Evolutionary conservation across 2,888 invertebrate genomes (phyloP), one percentile per base, ranked within the genome.

Genomic region (Parnassius smintheus): DNA sequence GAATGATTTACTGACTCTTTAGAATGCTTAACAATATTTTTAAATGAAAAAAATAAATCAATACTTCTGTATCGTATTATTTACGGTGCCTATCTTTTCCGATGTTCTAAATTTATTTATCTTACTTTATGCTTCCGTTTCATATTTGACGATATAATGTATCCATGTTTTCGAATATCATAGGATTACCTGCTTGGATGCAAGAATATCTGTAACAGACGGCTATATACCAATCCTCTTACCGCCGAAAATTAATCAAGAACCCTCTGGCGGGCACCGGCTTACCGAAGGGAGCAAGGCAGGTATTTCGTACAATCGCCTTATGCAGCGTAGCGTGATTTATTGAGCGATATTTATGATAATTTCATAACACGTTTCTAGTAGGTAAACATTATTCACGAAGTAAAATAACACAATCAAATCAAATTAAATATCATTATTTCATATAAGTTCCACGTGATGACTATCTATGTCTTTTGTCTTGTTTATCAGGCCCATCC

Each of bases 211-310:
- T 65, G 65, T 70, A 75, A 71, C 71, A 75, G 72, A 69, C 69
- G 67, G 64, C 73, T 64, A 52, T 58, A 59, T 48, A 48, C 3
- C 70, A 87, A 89, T 88, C 89, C 87, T 75, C 88, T 89, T 62
- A 62, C 18, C 56, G 75, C 76, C 80, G 72, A 84, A 89, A 88
- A 88, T 87, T 88, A 89, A 89, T 89, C 87, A 88, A 83, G 75
- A 69, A 44, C 62, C 52, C 69, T 61, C 71, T 68, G 68, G 62
- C 68, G 73, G 73, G 80, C 77, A 79, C 78, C 80, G 60, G 66
- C 68, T 67, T 70, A 68, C 64, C 62, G 65, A 59, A n/a, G 61
- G 56, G 56, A 22, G 49, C 46, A 25, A 35, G 7, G 35, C 7
- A 35, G 35, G 35, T 35, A 35, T 7, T 1, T 3, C 41, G 13